phyloP scores from a whole-genome alignment of 1,140 invertebrate species.

The Hestina assimilis region DNA sequence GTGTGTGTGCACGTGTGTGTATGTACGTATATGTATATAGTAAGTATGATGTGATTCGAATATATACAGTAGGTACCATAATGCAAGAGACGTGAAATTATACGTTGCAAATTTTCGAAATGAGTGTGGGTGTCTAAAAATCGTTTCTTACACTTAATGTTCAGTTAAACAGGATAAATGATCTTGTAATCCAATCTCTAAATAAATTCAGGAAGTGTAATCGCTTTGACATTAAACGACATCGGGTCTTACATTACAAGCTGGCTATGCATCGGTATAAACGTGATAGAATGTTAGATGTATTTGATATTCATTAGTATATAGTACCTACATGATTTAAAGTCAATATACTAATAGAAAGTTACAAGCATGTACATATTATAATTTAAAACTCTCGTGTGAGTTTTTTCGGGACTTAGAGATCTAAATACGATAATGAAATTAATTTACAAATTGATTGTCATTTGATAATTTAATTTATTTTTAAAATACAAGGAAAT shows the following conservation, averaged over 20 bases:
- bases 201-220: slow-evolving; percentile 23
- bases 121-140: slow-evolving; percentile 13
- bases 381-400: no score
- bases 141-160: slow-evolving; percentile 10
- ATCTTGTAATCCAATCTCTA: slow-evolving; percentile 22
- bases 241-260: slow-evolving; percentile 15
- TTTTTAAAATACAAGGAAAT: no score
- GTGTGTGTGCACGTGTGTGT: no score
- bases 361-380: no score
- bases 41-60: no score
- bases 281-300: slow-evolving; percentile 15
- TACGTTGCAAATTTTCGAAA: background rate
- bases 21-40: no score
- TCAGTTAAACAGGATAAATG: slow-evolving; percentile 24
- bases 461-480: no score
- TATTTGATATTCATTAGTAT: slow-evolving; percentile 13
- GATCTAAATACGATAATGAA: no score
- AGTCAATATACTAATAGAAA: background rate
- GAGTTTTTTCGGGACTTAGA: no score
- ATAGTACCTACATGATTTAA: background rate
- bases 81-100: background rate
- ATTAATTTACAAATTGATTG: no score
- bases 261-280: background rate
- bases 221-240: slow-evolving; percentile 27
- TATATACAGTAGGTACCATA: no score